A percentile compares a stretch with the other conserved stretches of the same genome.
These are phyloP conservation scores for Kuschelorhynchus macadamiae DNA, from an alignment of 2,888 invertebrate species.

Conservation along the genomic window DNA sequence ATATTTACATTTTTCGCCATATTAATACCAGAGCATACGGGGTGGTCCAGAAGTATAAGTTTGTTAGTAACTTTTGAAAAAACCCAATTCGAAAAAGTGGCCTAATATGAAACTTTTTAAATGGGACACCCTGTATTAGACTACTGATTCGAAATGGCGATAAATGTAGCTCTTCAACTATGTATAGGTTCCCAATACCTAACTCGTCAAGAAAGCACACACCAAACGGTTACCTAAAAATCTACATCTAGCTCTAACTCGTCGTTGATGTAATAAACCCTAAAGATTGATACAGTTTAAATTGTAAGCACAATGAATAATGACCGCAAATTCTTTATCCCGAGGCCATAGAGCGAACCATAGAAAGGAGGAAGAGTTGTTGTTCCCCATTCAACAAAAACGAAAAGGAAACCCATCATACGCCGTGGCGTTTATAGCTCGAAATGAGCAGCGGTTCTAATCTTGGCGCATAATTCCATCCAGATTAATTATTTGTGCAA, in stretches of 20 bases:
- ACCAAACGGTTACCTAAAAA: too few species aligned
- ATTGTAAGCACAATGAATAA: conserved; percentile 3
- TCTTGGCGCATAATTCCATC: conserved; percentile 41
- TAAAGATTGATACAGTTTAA: conserved; percentile 21
- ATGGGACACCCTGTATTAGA: too few species aligned
- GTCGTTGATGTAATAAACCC: conserved; percentile 2
- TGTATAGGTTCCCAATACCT: too few species aligned
- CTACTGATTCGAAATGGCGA: too few species aligned
- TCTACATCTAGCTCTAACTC: not conserved
- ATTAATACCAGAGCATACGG: too few species aligned
- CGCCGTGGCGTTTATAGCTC: conserved; percentile 34
- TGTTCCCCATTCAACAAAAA: conserved; percentile 16
- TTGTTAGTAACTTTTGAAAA: too few species aligned
- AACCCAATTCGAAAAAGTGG: too few species aligned
- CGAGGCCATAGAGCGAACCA: conserved; percentile 10
- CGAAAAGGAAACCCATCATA: conserved; percentile 30
- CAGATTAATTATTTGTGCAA: conserved; percentile 43
- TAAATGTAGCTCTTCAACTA: too few species aligned
- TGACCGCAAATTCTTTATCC: conserved; percentile 23
- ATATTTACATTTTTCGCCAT: too few species aligned
- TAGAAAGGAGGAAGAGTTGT: conserved; percentile 18
- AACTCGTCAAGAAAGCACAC: too few species aligned
- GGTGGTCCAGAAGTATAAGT: too few species aligned
- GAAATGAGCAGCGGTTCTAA: conserved; percentile 38
- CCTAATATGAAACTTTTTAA: too few species aligned